A percentile compares a stretch with the other conserved stretches of the same genome.
Evolutionary conservation across 2,888 invertebrate genomes (phyloP).

Genomic region (Drosophila emarginata): DNA sequence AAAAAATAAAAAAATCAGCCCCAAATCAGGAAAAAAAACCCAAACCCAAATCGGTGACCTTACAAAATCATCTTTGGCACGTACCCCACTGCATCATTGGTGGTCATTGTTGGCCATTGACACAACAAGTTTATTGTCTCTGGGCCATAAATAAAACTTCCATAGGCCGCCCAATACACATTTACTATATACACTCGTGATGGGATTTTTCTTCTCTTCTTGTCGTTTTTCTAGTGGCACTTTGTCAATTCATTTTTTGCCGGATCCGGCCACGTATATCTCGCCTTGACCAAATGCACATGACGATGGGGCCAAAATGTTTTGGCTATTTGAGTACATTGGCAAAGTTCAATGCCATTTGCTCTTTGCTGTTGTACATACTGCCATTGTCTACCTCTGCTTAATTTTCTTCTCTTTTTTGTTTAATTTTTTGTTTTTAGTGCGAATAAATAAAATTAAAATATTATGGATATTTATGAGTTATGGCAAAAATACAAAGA

Average conservation of each 20-base stretch:
- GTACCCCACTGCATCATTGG: slow-evolving; percentile 49
- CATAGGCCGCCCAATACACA: slow-evolving; percentile 15
- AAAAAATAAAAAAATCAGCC: slow-evolving; percentile 18
- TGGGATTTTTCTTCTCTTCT: slow-evolving; percentile 42
- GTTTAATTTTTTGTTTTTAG: neutral
- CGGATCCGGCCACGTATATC: slow-evolving; percentile 19
- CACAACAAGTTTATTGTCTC: slow-evolving; percentile 64
- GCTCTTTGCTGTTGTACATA: slow-evolving; percentile 9
- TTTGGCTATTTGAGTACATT: slow-evolving; percentile 22
- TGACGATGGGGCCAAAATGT: slow-evolving; percentile 34
- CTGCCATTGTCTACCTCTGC: slow-evolving; percentile 21
- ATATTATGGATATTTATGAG: neutral
- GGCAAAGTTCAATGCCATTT: slow-evolving; percentile 67
- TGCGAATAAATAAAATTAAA: slow-evolving; percentile 2
- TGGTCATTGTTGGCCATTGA: slow-evolving; percentile 61
- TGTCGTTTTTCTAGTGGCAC: slow-evolving; percentile 64
- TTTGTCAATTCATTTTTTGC: slow-evolving; percentile 45
- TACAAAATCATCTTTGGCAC: slow-evolving; percentile 48
- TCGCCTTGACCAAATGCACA: slow-evolving; percentile 65
- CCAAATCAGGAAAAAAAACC: too few relatives aligned
- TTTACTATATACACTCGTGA: slow-evolving; percentile 6
- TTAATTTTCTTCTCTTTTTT: neutral
- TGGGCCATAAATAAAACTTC: slow-evolving; percentile 62
- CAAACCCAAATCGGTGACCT: slow-evolving; percentile 39
- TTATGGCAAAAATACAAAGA: slow-evolving; percentile 1